phyloP scores from a whole-genome alignment of 1,140 invertebrate species.

The Pemphigus obesinymphae region DNA sequence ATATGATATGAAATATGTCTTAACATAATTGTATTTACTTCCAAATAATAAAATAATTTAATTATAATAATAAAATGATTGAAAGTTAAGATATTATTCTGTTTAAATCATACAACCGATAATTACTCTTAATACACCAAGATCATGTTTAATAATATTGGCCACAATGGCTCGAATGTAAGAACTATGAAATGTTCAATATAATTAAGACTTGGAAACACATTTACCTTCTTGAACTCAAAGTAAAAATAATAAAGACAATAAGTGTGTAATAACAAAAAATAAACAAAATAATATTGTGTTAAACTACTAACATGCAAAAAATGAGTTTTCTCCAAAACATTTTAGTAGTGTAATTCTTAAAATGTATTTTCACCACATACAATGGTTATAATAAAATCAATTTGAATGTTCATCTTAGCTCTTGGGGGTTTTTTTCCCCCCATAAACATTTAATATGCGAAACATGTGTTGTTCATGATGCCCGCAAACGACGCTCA shows the following conservation, averaged over 20 bases:
- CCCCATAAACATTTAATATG: not conserved
- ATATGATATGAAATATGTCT: too few species aligned
- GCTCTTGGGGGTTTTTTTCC: not conserved
- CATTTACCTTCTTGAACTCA: not conserved
- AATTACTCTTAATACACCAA: not conserved
- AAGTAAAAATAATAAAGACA: not conserved
- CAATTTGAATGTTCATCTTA: slow-evolving; percentile 27
- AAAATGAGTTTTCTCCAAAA: not conserved
- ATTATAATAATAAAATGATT: not conserved
- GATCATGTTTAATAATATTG: not conserved
- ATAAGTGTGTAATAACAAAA: not conserved
- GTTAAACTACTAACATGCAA: slow-evolving; percentile 1
- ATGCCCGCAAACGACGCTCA: not conserved
- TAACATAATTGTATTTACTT: not conserved
- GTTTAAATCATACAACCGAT: not conserved
- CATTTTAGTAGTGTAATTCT: not conserved
- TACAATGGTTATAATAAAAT: slow-evolving; percentile 23
- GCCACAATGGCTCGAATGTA: not conserved
- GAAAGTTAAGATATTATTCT: not conserved
- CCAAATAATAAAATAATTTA: not conserved
- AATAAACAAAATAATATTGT: not conserved
- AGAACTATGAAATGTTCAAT: not conserved
- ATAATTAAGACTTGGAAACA: not conserved
- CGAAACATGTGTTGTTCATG: not conserved
- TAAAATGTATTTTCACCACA: not conserved